Evolutionary conservation across 2,113 vertebrate genomes (phyloP), one percentile per base, ranked within the genome.

Genomic region (Pluvialis apricaria): DNA sequence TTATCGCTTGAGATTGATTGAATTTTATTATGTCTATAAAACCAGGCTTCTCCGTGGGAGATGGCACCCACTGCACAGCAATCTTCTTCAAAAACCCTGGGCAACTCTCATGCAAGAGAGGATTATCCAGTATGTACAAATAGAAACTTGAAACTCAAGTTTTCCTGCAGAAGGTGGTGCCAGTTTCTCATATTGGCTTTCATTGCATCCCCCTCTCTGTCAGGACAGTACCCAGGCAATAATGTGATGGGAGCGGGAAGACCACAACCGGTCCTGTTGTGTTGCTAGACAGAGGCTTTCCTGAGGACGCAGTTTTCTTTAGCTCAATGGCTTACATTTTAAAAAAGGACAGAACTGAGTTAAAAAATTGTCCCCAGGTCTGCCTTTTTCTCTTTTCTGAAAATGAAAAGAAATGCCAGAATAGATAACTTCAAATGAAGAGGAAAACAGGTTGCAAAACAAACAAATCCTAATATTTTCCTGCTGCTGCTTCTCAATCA

Each of bases 91-190:
- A 28, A 90, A 86, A 8, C 40, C 54, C 44, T 19, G 28, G 21
- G 49, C 54, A 80, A 7, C 24, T 73, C 49, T 38, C 47, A 14
- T 2, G 22, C 0, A 8, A 60, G 58, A 44, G 21, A 4, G 21
- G 18, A 42, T 82, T 85, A 73, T 75, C 21, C 14, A 21, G 9
- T 12, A 15, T 3, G 13, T 6, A 14, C 70, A 29, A 36, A 47
- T 0, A 75, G 34, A 45, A 58, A 44, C 18, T 42, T 36, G 52
- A 16, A 16, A 1, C 6, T 76, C 0, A 1, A 66, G 38, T 47
- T 45, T n/a, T 66, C 31, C 65, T 82, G 76, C 49, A 85, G 69
- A 78, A 88, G 31, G 3, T 52, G 54, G 31, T 32, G 38, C 32
- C 25, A 32, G 24, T 4, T 58, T 34, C 69, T 64, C 38, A 4